phyloP scores from a whole-genome alignment of 2,888 invertebrate genomes.

The Smittia aterrima region DNA sequence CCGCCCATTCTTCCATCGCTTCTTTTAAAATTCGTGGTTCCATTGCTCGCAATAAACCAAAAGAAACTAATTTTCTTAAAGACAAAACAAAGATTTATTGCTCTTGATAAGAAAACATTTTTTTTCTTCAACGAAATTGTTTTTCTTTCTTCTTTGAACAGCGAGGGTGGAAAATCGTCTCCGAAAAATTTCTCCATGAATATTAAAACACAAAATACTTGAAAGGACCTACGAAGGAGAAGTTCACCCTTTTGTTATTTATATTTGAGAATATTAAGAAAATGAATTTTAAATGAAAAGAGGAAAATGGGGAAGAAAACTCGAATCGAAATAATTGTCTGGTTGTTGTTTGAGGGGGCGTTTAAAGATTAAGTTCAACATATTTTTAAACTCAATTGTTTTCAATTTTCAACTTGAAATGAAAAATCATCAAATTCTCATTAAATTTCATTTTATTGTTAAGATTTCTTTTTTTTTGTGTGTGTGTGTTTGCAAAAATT shows the following conservation, averaged over 20 bases:
- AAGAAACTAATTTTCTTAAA: slow-evolving; percentile 33
- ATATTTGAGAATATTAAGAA: slow-evolving; percentile 27
- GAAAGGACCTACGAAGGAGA: not conserved
- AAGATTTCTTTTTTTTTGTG: slow-evolving; percentile 30
- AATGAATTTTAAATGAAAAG: slow-evolving; percentile 40
- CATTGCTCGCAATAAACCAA: not conserved
- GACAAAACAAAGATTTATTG: slow-evolving; percentile 36
- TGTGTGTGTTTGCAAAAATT: slow-evolving; percentile 34
- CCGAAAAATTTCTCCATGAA: slow-evolving; percentile 27
- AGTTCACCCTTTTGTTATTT: slow-evolving; percentile 15
- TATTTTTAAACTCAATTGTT: too few species aligned
- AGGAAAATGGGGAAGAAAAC: not conserved
- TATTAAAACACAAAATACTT: slow-evolving; percentile 33
- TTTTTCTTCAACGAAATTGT: not conserved
- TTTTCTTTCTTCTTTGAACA: not conserved
- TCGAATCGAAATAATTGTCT: not conserved
- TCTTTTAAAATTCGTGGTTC: not conserved
- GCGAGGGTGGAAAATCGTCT: not conserved
- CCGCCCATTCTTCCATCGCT: slow-evolving; percentile 6
- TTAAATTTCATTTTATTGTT: slow-evolving; percentile 29
- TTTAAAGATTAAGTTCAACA: too few species aligned
- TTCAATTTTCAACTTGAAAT: too few species aligned
- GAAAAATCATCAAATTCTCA: not conserved
- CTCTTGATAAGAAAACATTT: not conserved
- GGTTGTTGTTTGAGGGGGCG: not conserved